Conservation (phyloP, 2,113 vertebrate species). For the Typhlomys cinereus region DNA sequence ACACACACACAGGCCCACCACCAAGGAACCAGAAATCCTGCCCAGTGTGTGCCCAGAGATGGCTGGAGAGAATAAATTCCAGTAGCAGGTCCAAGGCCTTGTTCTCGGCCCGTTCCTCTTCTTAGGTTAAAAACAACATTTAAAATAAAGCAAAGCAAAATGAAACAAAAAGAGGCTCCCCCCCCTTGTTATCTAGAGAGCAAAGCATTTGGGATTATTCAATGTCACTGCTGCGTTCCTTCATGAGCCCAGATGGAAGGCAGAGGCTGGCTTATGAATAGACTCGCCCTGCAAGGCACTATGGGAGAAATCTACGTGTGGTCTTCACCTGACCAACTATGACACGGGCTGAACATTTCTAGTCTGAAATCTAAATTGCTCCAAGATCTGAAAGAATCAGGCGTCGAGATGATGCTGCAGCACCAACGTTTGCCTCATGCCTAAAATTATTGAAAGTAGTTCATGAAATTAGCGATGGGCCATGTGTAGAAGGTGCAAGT, state of each 20-base stretch:
- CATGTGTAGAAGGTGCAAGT: background rate
- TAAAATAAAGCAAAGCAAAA: no score
- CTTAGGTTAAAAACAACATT: constrained; percentile 4
- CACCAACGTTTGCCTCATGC: no score
- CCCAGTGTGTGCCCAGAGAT: constrained; percentile 55
- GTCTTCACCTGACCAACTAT: background rate
- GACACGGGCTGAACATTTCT: accelerated
- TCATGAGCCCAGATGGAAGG: background rate
- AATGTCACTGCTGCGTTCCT: background rate
- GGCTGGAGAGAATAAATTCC: constrained; percentile 12
- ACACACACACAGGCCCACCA: no score
- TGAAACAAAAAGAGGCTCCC: background rate
- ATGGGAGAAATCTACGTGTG: background rate
- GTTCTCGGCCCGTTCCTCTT: background rate
- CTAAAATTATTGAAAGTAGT: background rate
- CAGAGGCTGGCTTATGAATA: background rate
- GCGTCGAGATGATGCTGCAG: background rate
- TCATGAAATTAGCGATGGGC: background rate
- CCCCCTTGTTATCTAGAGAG: background rate
- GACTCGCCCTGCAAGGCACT: background rate
- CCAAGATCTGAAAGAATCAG: background rate
- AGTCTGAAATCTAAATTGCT: background rate
- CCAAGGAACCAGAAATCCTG: constrained; percentile 46
- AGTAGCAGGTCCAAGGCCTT: constrained; percentile 14
- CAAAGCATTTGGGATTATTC: background rate